These are phyloP conservation scores for Teleogryllus occipitalis DNA, from an alignment of 1,140 invertebrate genomes.

Conservation along the genomic window DNA sequence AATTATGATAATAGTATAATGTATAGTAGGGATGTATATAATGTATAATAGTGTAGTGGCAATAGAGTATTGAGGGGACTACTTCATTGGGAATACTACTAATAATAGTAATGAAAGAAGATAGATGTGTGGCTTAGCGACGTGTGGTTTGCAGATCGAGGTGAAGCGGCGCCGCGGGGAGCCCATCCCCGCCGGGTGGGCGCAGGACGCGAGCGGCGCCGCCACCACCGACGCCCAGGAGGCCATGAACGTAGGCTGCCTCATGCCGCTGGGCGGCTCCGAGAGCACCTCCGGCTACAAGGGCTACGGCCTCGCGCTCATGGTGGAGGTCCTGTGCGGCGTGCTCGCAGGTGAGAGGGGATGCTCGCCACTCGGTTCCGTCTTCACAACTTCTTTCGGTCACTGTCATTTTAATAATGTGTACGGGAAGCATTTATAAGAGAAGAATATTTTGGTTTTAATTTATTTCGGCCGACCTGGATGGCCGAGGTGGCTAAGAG, in stretches of 20 bases:
- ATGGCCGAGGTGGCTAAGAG: no score
- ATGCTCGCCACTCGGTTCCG: no score
- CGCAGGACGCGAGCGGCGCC: constrained; percentile 59
- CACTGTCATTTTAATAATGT: no score
- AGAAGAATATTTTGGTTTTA: not conserved
- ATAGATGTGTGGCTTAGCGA: no score
- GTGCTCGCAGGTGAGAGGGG: constrained; percentile 50
- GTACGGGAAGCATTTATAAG: not conserved
- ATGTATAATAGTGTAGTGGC: no score
- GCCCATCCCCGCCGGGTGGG: constrained; percentile 75
- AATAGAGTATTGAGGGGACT: no score
- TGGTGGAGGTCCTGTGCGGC: constrained; percentile 80
- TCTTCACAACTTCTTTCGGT: no score
- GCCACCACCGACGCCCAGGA: constrained; percentile 54
- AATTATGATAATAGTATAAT: no score
- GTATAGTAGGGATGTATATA: no score
- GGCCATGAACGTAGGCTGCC: constrained; percentile 48
- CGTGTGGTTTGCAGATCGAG: constrained; percentile 60
- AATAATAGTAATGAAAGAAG: no score
- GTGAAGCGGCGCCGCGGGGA: constrained; percentile 63
- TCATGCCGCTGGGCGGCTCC: constrained; percentile 79
- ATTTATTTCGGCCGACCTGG: no score
- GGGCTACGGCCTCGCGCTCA: constrained; percentile 75
- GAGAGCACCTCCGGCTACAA: constrained; percentile 75
- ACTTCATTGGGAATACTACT: no score